phyloP scores from a whole-genome alignment of 1,140 invertebrate genomes.

The Bombus impatiens region DNA sequence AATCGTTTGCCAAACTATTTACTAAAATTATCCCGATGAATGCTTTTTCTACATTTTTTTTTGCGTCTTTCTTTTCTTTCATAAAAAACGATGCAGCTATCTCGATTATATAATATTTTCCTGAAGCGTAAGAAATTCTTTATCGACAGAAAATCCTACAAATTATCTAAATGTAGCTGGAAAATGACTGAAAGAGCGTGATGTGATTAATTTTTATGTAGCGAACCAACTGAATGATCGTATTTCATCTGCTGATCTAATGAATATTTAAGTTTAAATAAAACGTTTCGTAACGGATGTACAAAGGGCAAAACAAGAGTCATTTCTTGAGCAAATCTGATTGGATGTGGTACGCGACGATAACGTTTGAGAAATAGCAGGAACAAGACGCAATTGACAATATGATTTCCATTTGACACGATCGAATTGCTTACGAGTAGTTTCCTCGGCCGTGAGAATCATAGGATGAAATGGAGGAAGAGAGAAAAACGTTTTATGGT shows the following conservation, averaged over 20 bases:
- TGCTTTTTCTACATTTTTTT: too few species aligned
- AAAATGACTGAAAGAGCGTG: neutral
- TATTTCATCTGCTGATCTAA: neutral
- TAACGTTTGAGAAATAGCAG: neutral
- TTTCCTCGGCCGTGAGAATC: slow-evolving; percentile 36
- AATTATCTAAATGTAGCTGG: neutral
- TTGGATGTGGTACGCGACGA: neutral
- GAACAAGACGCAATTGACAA: slow-evolving; percentile 18
- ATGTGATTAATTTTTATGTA: neutral
- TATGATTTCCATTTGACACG: neutral
- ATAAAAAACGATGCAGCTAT: too few species aligned
- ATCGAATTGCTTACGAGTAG: neutral
- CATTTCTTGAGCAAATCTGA: neutral
- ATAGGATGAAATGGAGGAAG: neutral
- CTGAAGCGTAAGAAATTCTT: neutral
- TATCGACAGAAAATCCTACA: neutral
- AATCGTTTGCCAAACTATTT: too few species aligned
- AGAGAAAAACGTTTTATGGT: neutral
- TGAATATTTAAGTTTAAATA: neutral
- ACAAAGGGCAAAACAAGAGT: neutral
- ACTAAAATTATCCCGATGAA: too few species aligned
- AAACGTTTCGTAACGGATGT: neutral
- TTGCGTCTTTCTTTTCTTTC: too few species aligned
- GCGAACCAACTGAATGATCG: neutral
- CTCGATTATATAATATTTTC: neutral